phyloP scores from a whole-genome alignment of 1,140 invertebrate species.

The Anoplolepis gracilipes region DNA sequence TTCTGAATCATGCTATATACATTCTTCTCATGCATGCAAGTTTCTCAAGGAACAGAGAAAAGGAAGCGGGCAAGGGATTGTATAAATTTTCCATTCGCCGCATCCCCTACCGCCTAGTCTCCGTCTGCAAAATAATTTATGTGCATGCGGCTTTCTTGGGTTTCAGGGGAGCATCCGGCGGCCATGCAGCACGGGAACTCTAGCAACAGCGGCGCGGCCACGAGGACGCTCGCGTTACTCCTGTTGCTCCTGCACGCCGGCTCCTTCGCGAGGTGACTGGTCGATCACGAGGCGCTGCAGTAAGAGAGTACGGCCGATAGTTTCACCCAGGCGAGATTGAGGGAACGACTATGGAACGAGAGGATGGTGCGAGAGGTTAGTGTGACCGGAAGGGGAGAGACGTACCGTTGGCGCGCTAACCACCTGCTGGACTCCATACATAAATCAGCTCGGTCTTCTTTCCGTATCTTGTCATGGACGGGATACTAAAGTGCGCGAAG shows the following conservation, averaged over 20 bases:
- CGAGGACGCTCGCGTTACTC: conserved; percentile 81
- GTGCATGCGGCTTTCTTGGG: conserved; percentile 40
- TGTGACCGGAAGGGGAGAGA: neutral
- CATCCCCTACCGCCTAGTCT: conserved; percentile 11
- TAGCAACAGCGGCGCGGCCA: conserved; percentile 84
- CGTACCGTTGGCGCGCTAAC: conserved; percentile 6
- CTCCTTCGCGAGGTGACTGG: conserved; percentile 83
- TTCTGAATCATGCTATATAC: neutral
- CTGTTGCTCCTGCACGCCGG: conserved; percentile 80
- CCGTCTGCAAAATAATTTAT: conserved; percentile 60
- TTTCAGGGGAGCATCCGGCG: conserved; percentile 88
- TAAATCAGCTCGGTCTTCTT: conserved; percentile 41
- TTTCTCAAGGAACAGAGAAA: conserved; percentile 11
- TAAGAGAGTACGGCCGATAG: conserved; percentile 54
- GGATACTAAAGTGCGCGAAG: conserved; percentile 12
- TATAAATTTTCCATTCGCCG: conserved; percentile 55
- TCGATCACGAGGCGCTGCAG: conserved; percentile 67
- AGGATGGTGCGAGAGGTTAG: neutral
- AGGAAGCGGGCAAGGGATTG: conserved; percentile 5
- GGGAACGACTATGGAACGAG: conserved; percentile 9
- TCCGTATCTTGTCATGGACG: conserved; percentile 12
- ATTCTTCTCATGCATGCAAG: conserved; percentile 23
- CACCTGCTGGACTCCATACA: conserved; percentile 37
- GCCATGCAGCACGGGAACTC: conserved; percentile 89
- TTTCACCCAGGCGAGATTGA: conserved; percentile 52